These are phyloP conservation scores for Oreortyx pictus DNA, from an alignment of 2,797 vertebrate species.

Conservation along the genomic window DNA sequence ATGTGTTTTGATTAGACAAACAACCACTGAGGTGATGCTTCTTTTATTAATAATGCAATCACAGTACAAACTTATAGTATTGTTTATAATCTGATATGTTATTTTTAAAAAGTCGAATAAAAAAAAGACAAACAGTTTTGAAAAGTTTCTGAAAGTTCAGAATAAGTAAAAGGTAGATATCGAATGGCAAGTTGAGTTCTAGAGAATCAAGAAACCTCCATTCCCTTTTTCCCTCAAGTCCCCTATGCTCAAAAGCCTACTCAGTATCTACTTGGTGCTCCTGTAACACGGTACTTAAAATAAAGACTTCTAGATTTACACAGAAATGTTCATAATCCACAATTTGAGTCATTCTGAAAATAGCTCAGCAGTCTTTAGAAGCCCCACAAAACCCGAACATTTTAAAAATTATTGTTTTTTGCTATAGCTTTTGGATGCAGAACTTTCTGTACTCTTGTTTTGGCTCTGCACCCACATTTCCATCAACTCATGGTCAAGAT, in stretches of 20 bases:
- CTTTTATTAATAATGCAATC: slow-evolving; percentile 68
- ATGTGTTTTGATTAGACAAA: slow-evolving; percentile 32
- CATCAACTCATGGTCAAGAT: not conserved
- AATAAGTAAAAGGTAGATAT: slow-evolving; percentile 46
- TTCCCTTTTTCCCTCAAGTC: not conserved
- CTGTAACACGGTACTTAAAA: not conserved
- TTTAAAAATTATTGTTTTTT: not conserved
- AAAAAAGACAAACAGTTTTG: slow-evolving; percentile 52
- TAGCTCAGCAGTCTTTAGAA: not conserved
- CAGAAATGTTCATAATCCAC: not conserved
- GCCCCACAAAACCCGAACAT: not conserved
- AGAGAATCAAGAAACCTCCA: not conserved
- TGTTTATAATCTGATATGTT: slow-evolving; percentile 64
- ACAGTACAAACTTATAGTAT: slow-evolving; percentile 60
- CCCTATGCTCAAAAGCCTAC: not conserved
- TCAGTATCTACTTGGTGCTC: not conserved
- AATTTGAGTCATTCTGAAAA: not conserved
- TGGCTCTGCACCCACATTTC: not conserved
- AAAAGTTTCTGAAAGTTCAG: slow-evolving; percentile 67
- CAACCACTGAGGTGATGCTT: slow-evolving; percentile 25
- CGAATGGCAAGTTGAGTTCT: not conserved
- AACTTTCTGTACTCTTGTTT: not conserved
- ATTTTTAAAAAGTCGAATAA: slow-evolving; percentile 38
- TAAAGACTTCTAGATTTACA: not conserved
- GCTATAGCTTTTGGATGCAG: not conserved